A percentile compares a stretch with the other conserved stretches of the same genome.
These are phyloP conservation scores for Psittacula echo DNA, from an alignment of 2,797 vertebrate genomes.

Conservation along the genomic window DNA sequence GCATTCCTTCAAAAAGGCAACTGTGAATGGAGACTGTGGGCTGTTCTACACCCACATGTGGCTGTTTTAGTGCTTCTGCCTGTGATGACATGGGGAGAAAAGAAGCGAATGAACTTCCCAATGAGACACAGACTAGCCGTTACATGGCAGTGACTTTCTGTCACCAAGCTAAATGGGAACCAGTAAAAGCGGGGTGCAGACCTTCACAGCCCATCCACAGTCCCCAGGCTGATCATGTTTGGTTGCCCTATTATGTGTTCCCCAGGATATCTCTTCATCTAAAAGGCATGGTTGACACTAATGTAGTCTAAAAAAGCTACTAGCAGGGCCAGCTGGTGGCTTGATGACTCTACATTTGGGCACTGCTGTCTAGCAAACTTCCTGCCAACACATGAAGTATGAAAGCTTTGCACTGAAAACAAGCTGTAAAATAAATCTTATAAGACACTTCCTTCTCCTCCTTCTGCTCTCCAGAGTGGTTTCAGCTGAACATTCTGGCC, in stretches of 20 bases:
- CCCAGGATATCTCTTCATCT: neutral
- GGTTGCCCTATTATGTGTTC: constrained; percentile 19
- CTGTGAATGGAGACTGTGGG: neutral
- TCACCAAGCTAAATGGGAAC: neutral
- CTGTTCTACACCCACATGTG: neutral
- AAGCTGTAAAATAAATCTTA: constrained; percentile 46
- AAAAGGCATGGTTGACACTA: neutral
- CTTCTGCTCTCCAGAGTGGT: constrained; percentile 1
- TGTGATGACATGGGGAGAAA: neutral
- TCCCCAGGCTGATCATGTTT: neutral
- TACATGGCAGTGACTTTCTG: constrained; percentile 51
- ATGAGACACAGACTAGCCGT: neutral
- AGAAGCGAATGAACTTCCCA: neutral
- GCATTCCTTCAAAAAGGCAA: neutral
- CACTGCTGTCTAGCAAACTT: constrained; percentile 43
- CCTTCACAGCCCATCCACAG: neutral
- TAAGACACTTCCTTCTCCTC: neutral
- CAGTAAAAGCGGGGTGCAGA: neutral
- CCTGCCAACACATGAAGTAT: constrained; percentile 15
- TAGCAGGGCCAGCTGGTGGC: constrained; percentile 39
- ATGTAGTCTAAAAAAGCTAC: neutral
- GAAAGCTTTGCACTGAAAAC: constrained; percentile 33
- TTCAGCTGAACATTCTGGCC: neutral
- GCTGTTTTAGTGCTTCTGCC: neutral
- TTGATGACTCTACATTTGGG: constrained; percentile 41